Evolutionary conservation across 2,113 vertebrate species (phyloP).

Genomic region (Protobothrops flavoviridis): DNA sequence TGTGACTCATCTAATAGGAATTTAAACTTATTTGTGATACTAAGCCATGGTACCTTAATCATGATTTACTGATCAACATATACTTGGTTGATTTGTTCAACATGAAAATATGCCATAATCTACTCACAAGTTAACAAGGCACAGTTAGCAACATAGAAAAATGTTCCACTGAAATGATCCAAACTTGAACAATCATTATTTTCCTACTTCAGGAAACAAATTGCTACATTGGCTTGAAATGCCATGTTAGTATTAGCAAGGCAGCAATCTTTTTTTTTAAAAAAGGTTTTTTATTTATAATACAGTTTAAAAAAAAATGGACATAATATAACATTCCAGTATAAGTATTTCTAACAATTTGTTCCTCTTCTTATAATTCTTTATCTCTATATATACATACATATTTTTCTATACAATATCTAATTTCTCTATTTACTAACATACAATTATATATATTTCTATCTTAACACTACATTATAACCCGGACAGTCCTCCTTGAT

Average conservation of each 20-base stretch:
- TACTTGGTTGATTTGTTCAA: not conserved
- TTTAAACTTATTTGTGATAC: not conserved
- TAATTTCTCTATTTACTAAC: too few species aligned
- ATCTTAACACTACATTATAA: too few species aligned
- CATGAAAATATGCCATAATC: not conserved
- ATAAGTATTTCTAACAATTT: too few species aligned
- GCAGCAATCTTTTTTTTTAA: conserved; percentile 35
- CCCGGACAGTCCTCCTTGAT: too few species aligned
- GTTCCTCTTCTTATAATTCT: too few species aligned
- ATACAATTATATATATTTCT: too few species aligned
- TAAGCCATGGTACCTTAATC: not conserved
- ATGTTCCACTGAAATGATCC: not conserved
- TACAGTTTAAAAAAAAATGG: too few species aligned
- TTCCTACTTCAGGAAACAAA: not conserved
- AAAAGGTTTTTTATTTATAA: too few species aligned
- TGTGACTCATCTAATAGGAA: not conserved
- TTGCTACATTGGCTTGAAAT: not conserved
- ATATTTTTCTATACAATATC: too few species aligned
- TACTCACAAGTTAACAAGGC: not conserved
- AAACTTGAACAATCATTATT: not conserved
- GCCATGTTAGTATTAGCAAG: conserved; percentile 30
- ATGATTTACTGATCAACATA: not conserved
- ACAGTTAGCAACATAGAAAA: not conserved
- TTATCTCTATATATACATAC: too few species aligned
- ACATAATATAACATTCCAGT: too few species aligned